Evolutionary conservation across 2,113 vertebrate species (phyloP).

Genomic region (Okapia johnstoni): DNA sequence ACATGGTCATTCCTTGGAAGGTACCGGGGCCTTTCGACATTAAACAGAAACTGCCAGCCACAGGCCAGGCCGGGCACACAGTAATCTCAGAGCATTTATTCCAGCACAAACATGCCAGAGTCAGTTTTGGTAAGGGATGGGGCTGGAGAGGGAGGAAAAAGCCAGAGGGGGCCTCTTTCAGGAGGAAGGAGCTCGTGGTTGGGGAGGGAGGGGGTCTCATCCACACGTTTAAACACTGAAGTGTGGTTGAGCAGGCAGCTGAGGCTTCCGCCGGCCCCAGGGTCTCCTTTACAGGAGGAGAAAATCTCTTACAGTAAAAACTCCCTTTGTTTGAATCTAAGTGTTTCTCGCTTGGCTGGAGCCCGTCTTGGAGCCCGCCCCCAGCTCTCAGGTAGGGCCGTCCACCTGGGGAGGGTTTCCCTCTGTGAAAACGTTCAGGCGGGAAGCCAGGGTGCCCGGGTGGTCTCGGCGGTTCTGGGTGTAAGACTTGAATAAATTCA

Average conservation of each 20-base stretch:
- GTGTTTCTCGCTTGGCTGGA: rapidly evolving
- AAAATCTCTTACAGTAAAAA: neutral
- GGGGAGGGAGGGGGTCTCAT: neutral
- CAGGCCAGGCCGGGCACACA: conserved; percentile 65
- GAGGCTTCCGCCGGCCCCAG: conserved; percentile 35
- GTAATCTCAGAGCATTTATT: conserved; percentile 74
- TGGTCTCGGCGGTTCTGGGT: rapidly evolving
- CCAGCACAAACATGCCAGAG: neutral
- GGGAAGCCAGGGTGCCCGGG: rapidly evolving
- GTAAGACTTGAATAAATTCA: rapidly evolving
- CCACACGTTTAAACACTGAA: rapidly evolving
- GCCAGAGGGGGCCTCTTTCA: neutral
- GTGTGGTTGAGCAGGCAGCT: neutral
- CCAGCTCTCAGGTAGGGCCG: neutral
- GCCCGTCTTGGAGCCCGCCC: rapidly evolving
- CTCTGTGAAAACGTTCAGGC: neutral
- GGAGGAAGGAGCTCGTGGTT: neutral
- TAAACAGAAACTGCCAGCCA: conserved; percentile 73
- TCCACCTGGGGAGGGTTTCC: neutral
- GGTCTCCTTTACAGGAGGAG: neutral
- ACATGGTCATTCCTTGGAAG: conserved; percentile 66
- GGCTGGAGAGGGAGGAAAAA: too few species aligned
- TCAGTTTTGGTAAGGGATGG: neutral
- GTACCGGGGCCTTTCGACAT: conserved; percentile 57
- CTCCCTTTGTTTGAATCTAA: neutral